These are phyloP conservation scores for Procapra przewalskii DNA, from an alignment of 2,113 vertebrate species.

Conservation along the genomic window DNA sequence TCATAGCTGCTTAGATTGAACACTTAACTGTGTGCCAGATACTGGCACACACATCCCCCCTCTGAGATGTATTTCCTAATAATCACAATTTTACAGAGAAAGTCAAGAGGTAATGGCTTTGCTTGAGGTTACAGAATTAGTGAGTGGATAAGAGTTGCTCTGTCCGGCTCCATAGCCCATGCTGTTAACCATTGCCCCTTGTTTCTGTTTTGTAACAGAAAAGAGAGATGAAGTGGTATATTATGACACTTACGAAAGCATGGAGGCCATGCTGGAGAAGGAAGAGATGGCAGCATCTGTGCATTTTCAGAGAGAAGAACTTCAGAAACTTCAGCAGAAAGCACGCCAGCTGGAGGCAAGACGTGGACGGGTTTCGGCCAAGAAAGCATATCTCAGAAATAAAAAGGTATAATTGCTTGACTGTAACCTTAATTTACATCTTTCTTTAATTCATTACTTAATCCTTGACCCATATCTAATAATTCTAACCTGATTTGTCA, in stretches of 20 bases:
- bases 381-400: conserved; percentile 99
- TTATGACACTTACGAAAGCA: conserved; percentile 96
- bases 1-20: neutral
- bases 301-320: conserved; percentile 87
- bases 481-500: neutral
- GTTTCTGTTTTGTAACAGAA: conserved; percentile 77
- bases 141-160: neutral
- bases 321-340: conserved; percentile 90
- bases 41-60: neutral
- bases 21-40: neutral
- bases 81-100: neutral
- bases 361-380: conserved; percentile 94
- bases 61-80: neutral
- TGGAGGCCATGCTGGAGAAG: conserved; percentile 93
- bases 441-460: neutral
- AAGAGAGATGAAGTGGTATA: conserved; percentile 95
- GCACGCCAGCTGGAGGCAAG: conserved; percentile 94
- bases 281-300: conserved; percentile 82
- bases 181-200: neutral
- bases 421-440: neutral
- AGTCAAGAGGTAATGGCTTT: neutral
- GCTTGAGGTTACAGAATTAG: neutral
- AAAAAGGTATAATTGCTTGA: conserved; percentile 88
- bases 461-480: neutral
- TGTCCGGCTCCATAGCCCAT: neutral